Evolutionary conservation across 2,797 vertebrate genomes (phyloP), one percentile per base, ranked within the genome.

Genomic region (Eulemur coronatus): DNA sequence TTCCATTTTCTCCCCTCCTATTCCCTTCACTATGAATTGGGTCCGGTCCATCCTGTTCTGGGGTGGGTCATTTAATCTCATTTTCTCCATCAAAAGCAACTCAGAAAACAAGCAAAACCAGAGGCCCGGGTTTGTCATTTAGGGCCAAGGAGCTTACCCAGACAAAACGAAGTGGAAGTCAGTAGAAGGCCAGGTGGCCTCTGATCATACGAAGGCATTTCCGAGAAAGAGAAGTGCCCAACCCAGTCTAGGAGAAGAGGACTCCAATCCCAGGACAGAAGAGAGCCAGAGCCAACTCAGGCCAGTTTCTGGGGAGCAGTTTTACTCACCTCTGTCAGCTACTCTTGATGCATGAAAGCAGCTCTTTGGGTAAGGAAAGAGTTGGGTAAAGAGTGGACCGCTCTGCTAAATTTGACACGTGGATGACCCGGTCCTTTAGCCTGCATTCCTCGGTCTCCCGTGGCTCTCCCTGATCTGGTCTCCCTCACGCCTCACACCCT

Each of bases 1-100:
- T 38, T 35, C 12, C 20, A 33, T 38, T 30, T 22, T 79, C 33
- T 76, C 65, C 24, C n/a, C 7, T n/a, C 24, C 13, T 73, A 30
- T 86, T 52, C 15, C 86, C 46, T 20, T 86, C 33, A 75, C 61
- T 7, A 52, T 14, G 9, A 61, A 4, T 43, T 84, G 15, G 72
- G 12, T 30, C 35, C 0, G 26, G 17, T 59, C 50, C 26, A 85
- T n/a, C 9, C 48, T 82, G 5, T 72, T 41, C 38, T 43, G 2
- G 0, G 55, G 17, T 70, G 15, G 81, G 4, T 65, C 63, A 78
- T 57, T 86, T 69, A 35, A 80, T 84, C 28, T 86, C 50, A 38
- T 88, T 95, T 95, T 38, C 13, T 76, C 41, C n/a, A 76, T 63
- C 46, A 67, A 90, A 59, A 84, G 30, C 28, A 82, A 73, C 35